Evolutionary conservation across 1,140 invertebrate genomes (phyloP).

Genomic region (Mesaphorura yosii): DNA sequence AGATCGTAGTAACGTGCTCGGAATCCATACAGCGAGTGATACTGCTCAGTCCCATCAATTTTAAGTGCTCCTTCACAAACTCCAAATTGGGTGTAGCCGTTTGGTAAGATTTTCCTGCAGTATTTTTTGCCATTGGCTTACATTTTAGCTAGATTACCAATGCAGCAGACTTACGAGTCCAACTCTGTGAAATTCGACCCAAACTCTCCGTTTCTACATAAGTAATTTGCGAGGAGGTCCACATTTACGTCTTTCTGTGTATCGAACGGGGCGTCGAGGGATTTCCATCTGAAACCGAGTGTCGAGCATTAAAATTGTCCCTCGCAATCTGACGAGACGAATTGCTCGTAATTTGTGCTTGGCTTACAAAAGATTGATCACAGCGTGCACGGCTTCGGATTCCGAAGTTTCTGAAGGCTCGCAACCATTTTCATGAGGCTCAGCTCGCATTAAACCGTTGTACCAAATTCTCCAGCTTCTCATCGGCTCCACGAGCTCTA

Average conservation of each 20-base stretch:
- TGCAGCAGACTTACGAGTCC: conserved; percentile 33
- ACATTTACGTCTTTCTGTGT: conserved; percentile 30
- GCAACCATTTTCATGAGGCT: too few relatives aligned
- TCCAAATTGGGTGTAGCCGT: conserved; percentile 45
- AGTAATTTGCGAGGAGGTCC: conserved; percentile 35
- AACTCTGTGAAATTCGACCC: conserved; percentile 44
- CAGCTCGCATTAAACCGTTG: too few relatives aligned
- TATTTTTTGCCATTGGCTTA: too few relatives aligned
- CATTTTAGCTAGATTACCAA: background rate
- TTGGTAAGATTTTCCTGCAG: conserved; percentile 30
- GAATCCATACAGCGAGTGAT: conserved; percentile 41
- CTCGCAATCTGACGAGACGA: background rate
- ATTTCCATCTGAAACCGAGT: conserved; percentile 44
- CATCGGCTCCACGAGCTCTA: conserved; percentile 44
- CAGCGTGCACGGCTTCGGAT: conserved; percentile 17
- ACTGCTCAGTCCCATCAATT: conserved; percentile 32
- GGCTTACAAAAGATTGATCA: conserved; percentile 19
- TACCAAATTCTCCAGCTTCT: conserved; percentile 45
- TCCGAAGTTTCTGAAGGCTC: too few relatives aligned
- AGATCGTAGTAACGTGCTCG: conserved; percentile 41
- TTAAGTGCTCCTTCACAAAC: conserved; percentile 37
- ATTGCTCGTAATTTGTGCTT: background rate
- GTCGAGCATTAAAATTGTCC: background rate
- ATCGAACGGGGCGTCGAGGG: conserved; percentile 39
- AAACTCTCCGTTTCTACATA: conserved; percentile 42